Conservation (phyloP, 2,888 invertebrate genomes). For the Volucella inanis region DNA sequence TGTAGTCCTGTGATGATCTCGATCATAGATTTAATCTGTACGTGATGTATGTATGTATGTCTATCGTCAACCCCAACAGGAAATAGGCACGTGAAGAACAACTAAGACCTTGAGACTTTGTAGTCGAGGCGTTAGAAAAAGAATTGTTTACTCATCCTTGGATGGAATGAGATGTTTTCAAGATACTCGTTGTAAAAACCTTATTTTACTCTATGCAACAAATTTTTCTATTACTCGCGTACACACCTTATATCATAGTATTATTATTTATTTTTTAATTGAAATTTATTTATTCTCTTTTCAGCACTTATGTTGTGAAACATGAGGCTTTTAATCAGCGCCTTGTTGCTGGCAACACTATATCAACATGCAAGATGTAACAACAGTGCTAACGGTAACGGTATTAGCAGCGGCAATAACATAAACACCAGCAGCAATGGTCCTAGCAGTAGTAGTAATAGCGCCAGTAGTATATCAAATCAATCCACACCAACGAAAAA, state of each 20-base stretch:
- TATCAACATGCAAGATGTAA: conserved; percentile 75
- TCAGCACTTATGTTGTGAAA: conserved; percentile 77
- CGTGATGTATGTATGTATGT: too few relatives aligned
- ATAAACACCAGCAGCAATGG: conserved; percentile 42
- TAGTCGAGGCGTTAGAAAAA: too few relatives aligned
- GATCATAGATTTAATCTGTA: too few relatives aligned
- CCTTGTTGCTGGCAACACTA: conserved; percentile 78
- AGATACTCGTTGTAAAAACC: background rate
- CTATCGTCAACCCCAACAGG: too few relatives aligned
- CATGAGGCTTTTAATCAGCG: conserved; percentile 78
- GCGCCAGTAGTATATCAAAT: conserved; percentile 37
- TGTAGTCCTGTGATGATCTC: too few relatives aligned
- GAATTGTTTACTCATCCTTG: background rate
- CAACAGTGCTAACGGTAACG: conserved; percentile 65
- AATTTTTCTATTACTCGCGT: too few relatives aligned
- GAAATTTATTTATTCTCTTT: conserved; percentile 39
- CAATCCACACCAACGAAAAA: conserved; percentile 68
- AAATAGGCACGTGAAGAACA: too few relatives aligned
- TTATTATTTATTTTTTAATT: background rate
- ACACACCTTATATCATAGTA: too few relatives aligned
- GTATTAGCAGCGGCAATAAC: conserved; percentile 41
- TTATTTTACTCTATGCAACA: too few relatives aligned
- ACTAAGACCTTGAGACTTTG: too few relatives aligned
- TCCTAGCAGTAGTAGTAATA: conserved; percentile 50
- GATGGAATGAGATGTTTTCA: background rate